Base-by-base conservation (phyloP, 1,140 invertebrate genomes). In the Octopus sinensis region DNA sequence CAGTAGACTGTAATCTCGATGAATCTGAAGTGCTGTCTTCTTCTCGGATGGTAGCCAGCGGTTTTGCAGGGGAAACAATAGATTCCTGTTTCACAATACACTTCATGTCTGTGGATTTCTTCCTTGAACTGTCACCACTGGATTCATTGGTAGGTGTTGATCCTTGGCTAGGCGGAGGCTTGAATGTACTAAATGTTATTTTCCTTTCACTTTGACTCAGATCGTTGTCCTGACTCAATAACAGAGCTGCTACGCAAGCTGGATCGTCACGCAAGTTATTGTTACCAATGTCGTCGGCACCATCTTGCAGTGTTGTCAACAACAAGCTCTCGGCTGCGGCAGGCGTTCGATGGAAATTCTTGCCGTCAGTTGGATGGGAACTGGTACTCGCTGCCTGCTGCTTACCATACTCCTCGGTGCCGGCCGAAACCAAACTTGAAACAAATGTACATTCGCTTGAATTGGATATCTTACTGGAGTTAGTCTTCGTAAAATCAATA, bases 141-240 rank as follows among this genome's bases (percentile, higher is more conserved):
- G 17, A 13, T n/a, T 7, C 68, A n/a, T 23, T 23, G 30, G 13
- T 73, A 13, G 6, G 30, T n/a, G 68, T 12, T 23, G 17, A 13
- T 10, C 17, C 17, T 17, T 13, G 30, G 9, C 9, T 9, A n/a
- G 52, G 52, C 13, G 76, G 52, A 43, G 76, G 76, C 52, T 77
- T 77, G 52, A 77, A 77, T 17, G 76, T 77, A 51, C 43, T 52
- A 53, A 77, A 77, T 23, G 76, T 77, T 51, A 77, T 53, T 43
- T 77, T 77, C 12, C 76, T n/a, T 51, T 77, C 76, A 73, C 30
- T 73, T 17, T 13, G 68, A 17, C 52, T 51, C 5, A 51, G 5
- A 13, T 51, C 52, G 13, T 13, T 53, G 17, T 77, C 76, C 43
- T 77, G 76, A 53, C 76, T 77, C 7, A 77, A 51, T 43, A 77